A percentile compares a stretch with the other conserved stretches of the same genome.
These are phyloP conservation scores for Cervus canadensis DNA, from an alignment of 2,113 vertebrate genomes.

Conservation along the genomic window DNA sequence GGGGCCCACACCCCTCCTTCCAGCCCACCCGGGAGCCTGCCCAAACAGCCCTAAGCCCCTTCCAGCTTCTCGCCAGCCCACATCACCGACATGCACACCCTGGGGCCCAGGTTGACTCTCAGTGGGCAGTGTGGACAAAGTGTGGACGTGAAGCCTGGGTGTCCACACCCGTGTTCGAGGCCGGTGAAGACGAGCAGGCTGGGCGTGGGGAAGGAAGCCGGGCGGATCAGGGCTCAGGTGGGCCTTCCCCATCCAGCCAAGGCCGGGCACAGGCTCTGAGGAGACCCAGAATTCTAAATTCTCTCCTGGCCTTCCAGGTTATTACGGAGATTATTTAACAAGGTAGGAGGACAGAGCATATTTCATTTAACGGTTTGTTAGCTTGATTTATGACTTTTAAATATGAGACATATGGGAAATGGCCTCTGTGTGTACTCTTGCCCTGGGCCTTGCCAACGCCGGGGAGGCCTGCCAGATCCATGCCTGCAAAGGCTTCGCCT, in stretches of 20 bases:
- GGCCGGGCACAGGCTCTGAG: background rate
- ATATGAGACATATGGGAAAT: conserved; percentile 63
- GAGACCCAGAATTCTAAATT: background rate
- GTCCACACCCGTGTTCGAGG: no score
- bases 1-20: background rate
- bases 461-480: conserved; percentile 10
- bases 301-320: background rate
- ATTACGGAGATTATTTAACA: conserved; percentile 46
- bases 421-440: background rate
- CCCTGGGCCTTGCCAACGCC: conserved; percentile 20
- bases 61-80: background rate
- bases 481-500: background rate
- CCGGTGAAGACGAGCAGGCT: background rate
- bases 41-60: background rate
- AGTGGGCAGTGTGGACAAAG: background rate
- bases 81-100: fast-evolving
- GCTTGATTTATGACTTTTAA: conserved; percentile 72
- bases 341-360: conserved; percentile 65
- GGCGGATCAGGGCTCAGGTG: background rate
- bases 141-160: background rate
- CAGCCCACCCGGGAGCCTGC: background rate
- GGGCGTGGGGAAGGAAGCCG: background rate
- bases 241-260: background rate
- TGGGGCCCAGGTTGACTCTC: background rate
- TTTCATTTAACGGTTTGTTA: conserved; percentile 77